These are phyloP conservation scores for Phylloscopus trochiloides DNA, from an alignment of 2,113 vertebrate genomes.

Conservation along the genomic window DNA sequence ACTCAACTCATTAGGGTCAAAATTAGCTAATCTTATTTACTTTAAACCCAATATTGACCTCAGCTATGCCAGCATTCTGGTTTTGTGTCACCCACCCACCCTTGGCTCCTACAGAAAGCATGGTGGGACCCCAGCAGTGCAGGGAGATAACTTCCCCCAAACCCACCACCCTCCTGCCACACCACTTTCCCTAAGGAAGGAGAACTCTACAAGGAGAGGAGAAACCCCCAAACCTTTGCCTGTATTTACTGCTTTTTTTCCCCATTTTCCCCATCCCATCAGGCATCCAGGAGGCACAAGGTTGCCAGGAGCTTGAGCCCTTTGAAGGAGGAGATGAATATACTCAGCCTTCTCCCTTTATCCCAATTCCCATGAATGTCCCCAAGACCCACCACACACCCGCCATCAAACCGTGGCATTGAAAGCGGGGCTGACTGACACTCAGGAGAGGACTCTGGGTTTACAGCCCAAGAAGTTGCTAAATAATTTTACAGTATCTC, in stretches of 20 bases:
- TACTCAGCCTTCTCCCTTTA: not conserved
- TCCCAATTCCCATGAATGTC: accelerated
- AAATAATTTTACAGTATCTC: conserved; percentile 61
- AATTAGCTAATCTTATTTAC: not conserved
- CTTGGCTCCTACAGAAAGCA: accelerated
- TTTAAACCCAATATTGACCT: not conserved
- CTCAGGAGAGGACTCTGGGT: not conserved
- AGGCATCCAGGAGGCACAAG: not conserved
- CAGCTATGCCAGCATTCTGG: not conserved
- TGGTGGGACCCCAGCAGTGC: accelerated
- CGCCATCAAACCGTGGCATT: not conserved
- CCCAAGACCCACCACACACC: not conserved
- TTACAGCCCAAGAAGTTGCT: conserved; percentile 50
- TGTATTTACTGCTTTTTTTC: accelerated
- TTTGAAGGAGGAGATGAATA: not conserved
- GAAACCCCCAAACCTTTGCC: not conserved
- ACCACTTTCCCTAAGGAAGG: not conserved
- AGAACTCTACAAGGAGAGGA: not conserved
- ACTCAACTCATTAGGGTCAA: not conserved
- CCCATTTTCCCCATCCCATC: too few species aligned
- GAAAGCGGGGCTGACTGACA: not conserved
- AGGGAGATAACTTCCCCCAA: not conserved
- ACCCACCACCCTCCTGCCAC: not conserved
- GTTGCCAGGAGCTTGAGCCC: not conserved
- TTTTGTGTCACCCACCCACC: not conserved